These are phyloP conservation scores for Strigamia transsilvanica DNA, from an alignment of 2,888 invertebrate genomes.

Conservation along the genomic window DNA sequence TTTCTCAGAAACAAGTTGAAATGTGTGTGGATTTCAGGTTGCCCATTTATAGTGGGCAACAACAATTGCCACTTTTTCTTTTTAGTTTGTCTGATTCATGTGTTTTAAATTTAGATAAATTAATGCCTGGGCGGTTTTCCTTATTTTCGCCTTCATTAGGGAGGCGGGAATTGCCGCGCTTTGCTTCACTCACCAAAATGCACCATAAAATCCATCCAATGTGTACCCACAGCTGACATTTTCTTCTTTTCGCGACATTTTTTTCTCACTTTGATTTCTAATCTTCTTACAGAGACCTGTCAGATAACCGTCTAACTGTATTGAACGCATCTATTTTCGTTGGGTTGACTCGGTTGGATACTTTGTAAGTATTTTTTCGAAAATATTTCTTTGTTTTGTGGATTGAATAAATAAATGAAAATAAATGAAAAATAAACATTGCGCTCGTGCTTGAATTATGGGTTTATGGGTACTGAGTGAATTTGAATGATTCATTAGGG, in stretches of 20 bases:
- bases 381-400: neutral
- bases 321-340: constrained; percentile 76
- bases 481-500: constrained; percentile 43
- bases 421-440: neutral
- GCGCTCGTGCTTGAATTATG: constrained; percentile 1
- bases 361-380: constrained; percentile 66
- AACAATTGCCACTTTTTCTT: neutral
- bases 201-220: constrained; percentile 3
- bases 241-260: neutral
- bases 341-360: constrained; percentile 73
- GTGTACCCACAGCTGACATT: neutral
- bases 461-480: neutral
- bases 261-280: constrained; percentile 40
- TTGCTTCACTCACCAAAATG: constrained; percentile 21
- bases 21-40: no score
- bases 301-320: constrained; percentile 75
- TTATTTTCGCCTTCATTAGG: constrained; percentile 39
- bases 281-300: constrained; percentile 66
- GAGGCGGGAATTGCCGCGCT: constrained; percentile 1
- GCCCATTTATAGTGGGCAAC: no score
- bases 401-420: constrained; percentile 11
- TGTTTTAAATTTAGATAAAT: constrained; percentile 25
- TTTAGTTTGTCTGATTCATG: neutral
- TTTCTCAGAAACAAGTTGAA: no score
- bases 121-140: constrained; percentile 21